Evolutionary conservation across 2,797 vertebrate genomes (phyloP), one percentile per base, ranked within the genome.

Genomic region (Odontamblyopus lacepedii): DNA sequence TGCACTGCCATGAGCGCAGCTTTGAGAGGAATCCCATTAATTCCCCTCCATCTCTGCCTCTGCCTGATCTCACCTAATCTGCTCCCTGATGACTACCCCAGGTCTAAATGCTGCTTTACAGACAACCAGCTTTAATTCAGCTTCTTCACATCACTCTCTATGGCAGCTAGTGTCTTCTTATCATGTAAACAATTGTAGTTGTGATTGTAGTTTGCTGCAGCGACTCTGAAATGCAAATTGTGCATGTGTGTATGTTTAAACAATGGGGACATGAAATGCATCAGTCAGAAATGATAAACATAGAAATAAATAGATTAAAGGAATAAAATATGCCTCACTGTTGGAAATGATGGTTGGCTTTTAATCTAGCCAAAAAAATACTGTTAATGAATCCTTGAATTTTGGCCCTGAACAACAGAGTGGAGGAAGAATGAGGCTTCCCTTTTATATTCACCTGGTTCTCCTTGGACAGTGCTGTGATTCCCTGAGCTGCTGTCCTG

Each of bases 31-130:
- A 85, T 79, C 78, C 72, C 81, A 85, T 88, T 89, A 87, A 91
- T 81, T 84, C 78, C 73, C 29, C 75, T 71, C 80, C 82, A 68
- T 73, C 78, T 70, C 60, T 66, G 64, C 13, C 35, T 73, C 70
- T 41, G 29, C 59, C 66, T 83, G 78, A 89, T 84, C 81, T 78
- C 85, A 79, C 78, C 81, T 88, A 88, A 92, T 85, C 78, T 71
- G 77, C 77, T 91, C 89, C 88, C 87, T 71, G 27, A 60, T 80
- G 90, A 80, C 82, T n/a, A 29, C n/a, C 80, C 50, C 41, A 71
- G 32, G 67, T 76, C 77, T 83, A 78, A 88, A 86, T 26, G 71
- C 73, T 67, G 78, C 80, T 78, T 4, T 44, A 13, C 12, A 44
- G 41, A 44, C 13, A 15, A 15, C 3, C 44, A 15, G 44, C 44